Evolutionary conservation across 2,888 invertebrate genomes (phyloP).

Genomic region (Tryphoninae sp.): DNA sequence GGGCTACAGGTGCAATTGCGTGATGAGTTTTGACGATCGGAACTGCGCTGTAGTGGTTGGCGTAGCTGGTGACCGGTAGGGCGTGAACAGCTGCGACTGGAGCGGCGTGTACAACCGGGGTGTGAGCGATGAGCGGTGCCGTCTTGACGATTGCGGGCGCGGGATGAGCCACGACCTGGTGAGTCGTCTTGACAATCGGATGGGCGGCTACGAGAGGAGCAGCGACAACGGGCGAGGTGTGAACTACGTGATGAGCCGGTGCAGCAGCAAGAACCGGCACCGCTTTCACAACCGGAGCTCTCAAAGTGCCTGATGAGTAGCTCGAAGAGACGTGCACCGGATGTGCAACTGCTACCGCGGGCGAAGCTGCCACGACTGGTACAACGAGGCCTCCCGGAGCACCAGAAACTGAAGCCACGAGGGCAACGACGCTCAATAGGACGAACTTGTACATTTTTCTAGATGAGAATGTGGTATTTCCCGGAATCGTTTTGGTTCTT

Average conservation of each 20-base stretch:
- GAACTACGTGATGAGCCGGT: slow-evolving; percentile 72
- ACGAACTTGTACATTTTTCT: slow-evolving; percentile 66
- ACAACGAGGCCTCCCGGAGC: slow-evolving; percentile 73
- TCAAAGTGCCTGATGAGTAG: slow-evolving; percentile 79
- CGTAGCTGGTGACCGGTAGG: slow-evolving; percentile 82
- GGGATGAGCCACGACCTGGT: slow-evolving; percentile 69
- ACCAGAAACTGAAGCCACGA: slow-evolving; percentile 78
- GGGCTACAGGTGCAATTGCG: slow-evolving; percentile 75
- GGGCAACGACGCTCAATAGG: slow-evolving; percentile 62
- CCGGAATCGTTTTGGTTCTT: neutral
- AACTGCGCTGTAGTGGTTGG: slow-evolving; percentile 84
- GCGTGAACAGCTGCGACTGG: slow-evolving; percentile 52
- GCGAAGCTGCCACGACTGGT: slow-evolving; percentile 64
- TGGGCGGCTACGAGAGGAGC: slow-evolving; percentile 70
- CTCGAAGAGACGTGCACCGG: slow-evolving; percentile 81
- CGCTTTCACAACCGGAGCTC: slow-evolving; percentile 80
- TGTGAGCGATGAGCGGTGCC: slow-evolving; percentile 52
- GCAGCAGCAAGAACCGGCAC: slow-evolving; percentile 75
- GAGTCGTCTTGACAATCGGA: slow-evolving; percentile 65
- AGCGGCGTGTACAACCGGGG: slow-evolving; percentile 45
- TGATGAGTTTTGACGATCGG: slow-evolving; percentile 69
- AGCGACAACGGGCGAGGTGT: slow-evolving; percentile 78
- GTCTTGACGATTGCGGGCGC: slow-evolving; percentile 66
- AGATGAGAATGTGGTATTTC: slow-evolving; percentile 11
- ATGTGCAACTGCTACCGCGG: slow-evolving; percentile 81